Percentiles rank a stretch among this genome's conserved stretches.
Conservation (phyloP, 2,888 invertebrate genomes). For the Chymomyza fuscimana region DNA sequence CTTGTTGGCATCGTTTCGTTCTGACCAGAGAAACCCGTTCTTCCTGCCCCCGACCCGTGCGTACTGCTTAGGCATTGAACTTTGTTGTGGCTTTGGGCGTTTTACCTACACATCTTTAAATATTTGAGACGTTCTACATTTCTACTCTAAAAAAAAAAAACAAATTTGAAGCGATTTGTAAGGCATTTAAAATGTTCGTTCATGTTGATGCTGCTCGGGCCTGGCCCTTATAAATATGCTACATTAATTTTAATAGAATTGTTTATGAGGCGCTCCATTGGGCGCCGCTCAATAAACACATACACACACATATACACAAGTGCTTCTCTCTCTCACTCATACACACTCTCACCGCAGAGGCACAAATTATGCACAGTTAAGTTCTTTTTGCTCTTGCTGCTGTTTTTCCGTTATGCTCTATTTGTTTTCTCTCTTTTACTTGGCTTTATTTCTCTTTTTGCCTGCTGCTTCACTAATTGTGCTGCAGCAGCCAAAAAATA, state of each 20-base stretch:
- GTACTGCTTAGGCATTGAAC: neutral
- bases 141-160: conserved; percentile 34
- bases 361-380: conserved; percentile 51
- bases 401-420: conserved; percentile 1
- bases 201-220: conserved; percentile 23
- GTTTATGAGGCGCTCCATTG: conserved; percentile 50
- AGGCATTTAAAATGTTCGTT: conserved; percentile 53
- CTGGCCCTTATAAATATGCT: conserved; percentile 61
- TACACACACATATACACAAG: neutral
- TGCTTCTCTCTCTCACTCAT: neutral
- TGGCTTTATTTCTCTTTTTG: neutral
- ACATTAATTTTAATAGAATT: conserved; percentile 73
- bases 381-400: conserved; percentile 3
- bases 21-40: neutral
- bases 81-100: neutral
- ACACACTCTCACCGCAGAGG: neutral
- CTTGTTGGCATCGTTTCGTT: neutral
- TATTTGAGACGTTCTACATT: neutral
- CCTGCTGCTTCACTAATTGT: conserved; percentile 9
- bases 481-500: conserved; percentile 54
- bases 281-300: neutral
- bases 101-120: conserved; percentile 12
- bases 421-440: conserved; percentile 2
- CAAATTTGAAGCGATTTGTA: conserved; percentile 66
- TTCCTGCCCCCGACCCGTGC: neutral